Base-by-base conservation (phyloP, 2,113 vertebrate species). In the Poeciliopsis occidentalis region DNA sequence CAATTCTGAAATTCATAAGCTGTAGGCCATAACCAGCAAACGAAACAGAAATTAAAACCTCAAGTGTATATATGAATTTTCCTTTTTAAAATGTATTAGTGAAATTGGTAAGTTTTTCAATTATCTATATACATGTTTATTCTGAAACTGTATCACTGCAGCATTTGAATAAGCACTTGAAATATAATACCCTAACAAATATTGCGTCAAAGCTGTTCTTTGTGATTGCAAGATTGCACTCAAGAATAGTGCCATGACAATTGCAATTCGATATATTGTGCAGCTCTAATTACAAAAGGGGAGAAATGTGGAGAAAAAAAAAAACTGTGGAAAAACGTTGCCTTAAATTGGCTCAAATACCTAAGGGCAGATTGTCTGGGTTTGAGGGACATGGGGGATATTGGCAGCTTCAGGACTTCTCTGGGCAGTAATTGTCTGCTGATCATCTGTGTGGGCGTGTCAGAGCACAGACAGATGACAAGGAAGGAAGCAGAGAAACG, bases 381-480 rank as follows among this genome's bases (percentile, higher is more conserved):
- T 78, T 87, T 73, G 78, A 89, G 8, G 30, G 51, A 54, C 22
- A 22, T 32, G 34, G 87, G 72, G 73, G 22, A 79, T 80, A 78
- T 71, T 91, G 88, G 87, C 87, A 90, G 85, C 71, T 69, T 0
- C 11, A 79, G 76, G 81, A 73, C 72, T 79, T 84, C 73, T 82
- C 62, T 77, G 86, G 78, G 79, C 80, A 89, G 90, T 85, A 90
- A 89, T 80, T 90, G 85, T 87, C 88, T 87, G 85, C 79, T 90
- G 90, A 84, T 90, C 89, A 88, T 93, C 86, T 84, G 87, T 67
- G 88, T 81, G 84, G 87, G 88, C 73, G 90, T 89, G 87, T 88
- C 88, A 75, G 67, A 66, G 22, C 32, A 72, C 67, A 79, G 81
- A 85, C 76, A 70, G 86, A 82, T 73, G 82, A 85, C 71, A 71